Conservation (phyloP, 2,797 vertebrate genomes). For the Coendou prehensilis region DNA sequence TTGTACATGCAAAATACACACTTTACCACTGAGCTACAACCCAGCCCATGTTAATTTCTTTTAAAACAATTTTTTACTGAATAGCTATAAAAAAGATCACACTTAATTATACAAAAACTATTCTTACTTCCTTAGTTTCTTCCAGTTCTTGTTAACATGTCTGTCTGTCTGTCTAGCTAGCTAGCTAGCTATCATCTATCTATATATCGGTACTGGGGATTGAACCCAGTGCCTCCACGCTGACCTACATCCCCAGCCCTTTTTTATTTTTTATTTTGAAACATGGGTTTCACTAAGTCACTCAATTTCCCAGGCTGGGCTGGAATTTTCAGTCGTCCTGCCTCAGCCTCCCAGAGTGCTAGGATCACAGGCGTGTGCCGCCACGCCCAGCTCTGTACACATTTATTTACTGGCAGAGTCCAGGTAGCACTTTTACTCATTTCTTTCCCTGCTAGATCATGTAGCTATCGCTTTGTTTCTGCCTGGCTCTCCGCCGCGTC, state of each 20-base stretch:
- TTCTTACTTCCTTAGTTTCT: slow-evolving; percentile 34
- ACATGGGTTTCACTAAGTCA: not conserved
- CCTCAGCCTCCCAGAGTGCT: not conserved
- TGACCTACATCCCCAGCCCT: not conserved
- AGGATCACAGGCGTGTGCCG: not conserved
- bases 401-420: not conserved
- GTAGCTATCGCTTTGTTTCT: not conserved
- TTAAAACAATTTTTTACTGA: slow-evolving; percentile 32
- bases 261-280: not conserved
- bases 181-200: not conserved
- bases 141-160: not conserved
- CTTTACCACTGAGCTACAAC: not conserved
- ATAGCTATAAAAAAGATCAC: slow-evolving; percentile 44
- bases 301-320: not conserved
- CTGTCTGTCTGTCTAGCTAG: not conserved
- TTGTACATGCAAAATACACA: not conserved
- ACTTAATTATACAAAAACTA: not conserved
- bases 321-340: not conserved
- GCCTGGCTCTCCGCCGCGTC: not conserved
- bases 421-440: not conserved
- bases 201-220: not conserved
- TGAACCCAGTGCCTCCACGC: not conserved
- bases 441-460: not conserved
- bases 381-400: not conserved
- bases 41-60: not conserved